Evolutionary conservation across 2,888 invertebrate species (phyloP), one percentile per base, ranked within the genome.

Genomic region (Scaptomyza cyrtandrae): DNA sequence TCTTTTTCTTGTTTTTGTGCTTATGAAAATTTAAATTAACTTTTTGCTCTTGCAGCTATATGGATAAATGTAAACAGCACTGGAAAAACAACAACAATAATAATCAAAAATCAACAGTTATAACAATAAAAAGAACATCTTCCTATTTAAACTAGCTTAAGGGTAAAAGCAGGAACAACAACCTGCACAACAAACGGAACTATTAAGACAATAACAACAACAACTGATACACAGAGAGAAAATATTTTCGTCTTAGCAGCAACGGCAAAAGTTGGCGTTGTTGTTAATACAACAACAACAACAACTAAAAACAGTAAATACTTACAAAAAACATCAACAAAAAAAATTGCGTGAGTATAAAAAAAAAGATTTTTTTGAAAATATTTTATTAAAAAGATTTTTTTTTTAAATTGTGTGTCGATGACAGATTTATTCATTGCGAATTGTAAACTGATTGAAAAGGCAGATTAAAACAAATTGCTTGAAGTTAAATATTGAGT

Each of bases 281-380:
- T 66, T 59, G 52, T 72, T 59, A 31, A 45, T 53, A 69, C 41
- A 50, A 29, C 62, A 48, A 59, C 19, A 58, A 31, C 74, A 57
- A 35, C 58, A 69, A 33, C 62, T n/a, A n/a, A n/a, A 67, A 58
- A 2, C 35, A 61, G 46, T 52, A 27, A 16, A 54, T 54, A 72
- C 27, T 35, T 48, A 39, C 41, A 72, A 63, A 41, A 53, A 57
- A 52, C 24, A 24, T 14, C 48, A 68, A 76, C 70, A 71, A 71
- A 71, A 72, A 78, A 65, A 80, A 24, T 86, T 71, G 69, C 70
- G 85, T 85, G 43, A 86, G 85, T 80, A 69, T 31, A 10, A 14
- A 57, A 10, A 9, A 41, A 39, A 44, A 6, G 27, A 14, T 27
- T 24, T 37, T 16, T 9, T 29, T 54, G 2, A 24, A 13, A 13